Evolutionary conservation across 2,797 vertebrate genomes (phyloP), one percentile per base, ranked within the genome.

Genomic region (Cirrhinus molitorella): DNA sequence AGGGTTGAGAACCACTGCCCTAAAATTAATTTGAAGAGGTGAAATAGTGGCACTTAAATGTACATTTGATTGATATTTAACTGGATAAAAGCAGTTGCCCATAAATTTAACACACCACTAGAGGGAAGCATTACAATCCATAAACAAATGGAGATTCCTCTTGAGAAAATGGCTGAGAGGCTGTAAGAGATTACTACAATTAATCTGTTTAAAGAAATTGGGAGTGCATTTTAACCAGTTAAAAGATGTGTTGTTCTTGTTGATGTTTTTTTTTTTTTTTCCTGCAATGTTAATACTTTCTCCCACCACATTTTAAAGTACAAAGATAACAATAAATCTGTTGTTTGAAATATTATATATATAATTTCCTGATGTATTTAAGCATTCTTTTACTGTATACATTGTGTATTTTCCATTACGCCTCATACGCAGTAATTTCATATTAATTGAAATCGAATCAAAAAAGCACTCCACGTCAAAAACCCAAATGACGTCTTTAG

Each of bases 81-180:
- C n/a, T n/a, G n/a, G n/a, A 31, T 10, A 34, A 31, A 5, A 31
- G n/a, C n/a, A 1, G 40, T 17, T 17, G 37, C 25, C 45, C 25
- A 28, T 45, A 55, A 31, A 3, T 67, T 23, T 37, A 49, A 37
- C 31, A 82, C 47, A 19, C 51, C 85, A 87, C 61, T 66, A 88
- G 85, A 84, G 65, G 85, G 85, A 77, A 82, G 82, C 79, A 84
- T 82, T 80, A 68, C 45, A 45, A 11, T 40, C 59, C 28, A 21
- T 16, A 31, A 19, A 63, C 49, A 53, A 53, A 82, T 25, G 17
- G 55, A 66, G 17, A 34, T 47, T 71, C n/a, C 19, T 80, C 23
- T 7, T 25, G 11, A 57, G 23, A 80, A 71, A 59, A 70, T 45
- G 37, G 49, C 49, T 55, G 45, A 78, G 14, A 72, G 40, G 17